Conservation (phyloP, 2,888 invertebrate species). For the Lithophane leautieri region DNA sequence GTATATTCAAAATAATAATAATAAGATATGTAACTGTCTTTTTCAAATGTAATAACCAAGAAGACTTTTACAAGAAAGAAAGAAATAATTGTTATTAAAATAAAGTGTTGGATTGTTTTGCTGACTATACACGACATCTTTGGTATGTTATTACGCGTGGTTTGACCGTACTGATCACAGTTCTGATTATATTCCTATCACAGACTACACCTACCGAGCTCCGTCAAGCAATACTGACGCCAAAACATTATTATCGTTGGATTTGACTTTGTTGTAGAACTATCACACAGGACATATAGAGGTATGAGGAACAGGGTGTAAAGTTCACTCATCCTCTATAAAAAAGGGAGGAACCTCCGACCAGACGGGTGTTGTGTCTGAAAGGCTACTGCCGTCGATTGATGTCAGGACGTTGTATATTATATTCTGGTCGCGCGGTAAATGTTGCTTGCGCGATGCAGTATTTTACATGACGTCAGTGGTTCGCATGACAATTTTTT, state of each 20-base stretch:
- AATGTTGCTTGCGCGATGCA: no score
- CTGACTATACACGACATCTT: conserved; percentile 64
- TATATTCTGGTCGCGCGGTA: no score
- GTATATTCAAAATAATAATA: background rate
- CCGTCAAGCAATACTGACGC: conserved; percentile 57
- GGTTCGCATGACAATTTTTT: background rate
- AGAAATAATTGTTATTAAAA: background rate
- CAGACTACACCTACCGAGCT: conserved; percentile 73
- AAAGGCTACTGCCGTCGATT: no score
- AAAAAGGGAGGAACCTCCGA: no score
- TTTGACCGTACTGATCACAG: conserved; percentile 82
- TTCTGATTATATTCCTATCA: conserved; percentile 78
- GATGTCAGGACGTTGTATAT: no score
- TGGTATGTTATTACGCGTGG: conserved; percentile 70
- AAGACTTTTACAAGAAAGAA: background rate
- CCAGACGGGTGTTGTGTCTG: no score
- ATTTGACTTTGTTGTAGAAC: conserved; percentile 38
- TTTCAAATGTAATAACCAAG: background rate
- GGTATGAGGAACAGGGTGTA: no score
- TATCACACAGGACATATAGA: background rate
- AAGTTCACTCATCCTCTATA: no score
- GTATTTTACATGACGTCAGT: no score
- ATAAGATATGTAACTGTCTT: background rate
- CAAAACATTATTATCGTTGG: background rate
- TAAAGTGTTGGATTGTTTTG: conserved; percentile 51